Percentiles rank a stretch among this genome's conserved stretches.
Evolutionary conservation across 2,113 vertebrate species (phyloP).

Genomic region (Telmatochromis bifrenatus): DNA sequence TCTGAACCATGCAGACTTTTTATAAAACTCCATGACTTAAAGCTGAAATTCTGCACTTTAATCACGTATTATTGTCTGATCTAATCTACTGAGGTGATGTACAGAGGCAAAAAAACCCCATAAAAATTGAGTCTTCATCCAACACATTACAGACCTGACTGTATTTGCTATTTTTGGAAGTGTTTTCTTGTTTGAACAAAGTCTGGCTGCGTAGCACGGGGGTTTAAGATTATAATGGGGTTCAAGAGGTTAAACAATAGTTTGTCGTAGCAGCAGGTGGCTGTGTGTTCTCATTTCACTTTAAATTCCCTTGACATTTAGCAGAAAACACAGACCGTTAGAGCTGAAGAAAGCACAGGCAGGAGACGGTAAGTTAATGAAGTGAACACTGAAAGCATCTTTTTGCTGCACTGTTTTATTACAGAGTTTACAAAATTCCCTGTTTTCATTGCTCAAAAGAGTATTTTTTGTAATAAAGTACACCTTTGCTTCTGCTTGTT

Average conservation of each 20-base stretch:
- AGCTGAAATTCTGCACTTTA: background rate
- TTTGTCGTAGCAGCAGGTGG: background rate
- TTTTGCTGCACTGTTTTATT: background rate
- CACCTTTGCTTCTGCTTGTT: background rate
- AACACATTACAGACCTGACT: background rate
- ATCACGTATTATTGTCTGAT: background rate
- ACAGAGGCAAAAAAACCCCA: rapidly evolving
- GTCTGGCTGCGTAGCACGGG: background rate
- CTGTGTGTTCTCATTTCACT: background rate
- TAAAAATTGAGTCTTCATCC: background rate
- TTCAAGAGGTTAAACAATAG: background rate
- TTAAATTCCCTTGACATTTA: background rate
- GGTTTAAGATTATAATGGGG: background rate
- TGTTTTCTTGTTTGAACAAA: background rate
- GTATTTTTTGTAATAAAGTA: background rate
- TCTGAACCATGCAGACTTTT: background rate
- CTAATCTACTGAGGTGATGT: background rate
- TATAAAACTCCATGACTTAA: background rate
- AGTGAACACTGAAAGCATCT: background rate
- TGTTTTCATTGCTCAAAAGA: background rate
- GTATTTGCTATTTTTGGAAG: background rate
- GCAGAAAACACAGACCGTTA: background rate
- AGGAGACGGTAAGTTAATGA: background rate
- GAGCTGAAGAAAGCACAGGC: background rate
- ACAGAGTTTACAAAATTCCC: background rate